A percentile compares a stretch with the other conserved stretches of the same genome.
Conservation (phyloP, 1,140 invertebrate species). For the Brachionus manjavacas region DNA sequence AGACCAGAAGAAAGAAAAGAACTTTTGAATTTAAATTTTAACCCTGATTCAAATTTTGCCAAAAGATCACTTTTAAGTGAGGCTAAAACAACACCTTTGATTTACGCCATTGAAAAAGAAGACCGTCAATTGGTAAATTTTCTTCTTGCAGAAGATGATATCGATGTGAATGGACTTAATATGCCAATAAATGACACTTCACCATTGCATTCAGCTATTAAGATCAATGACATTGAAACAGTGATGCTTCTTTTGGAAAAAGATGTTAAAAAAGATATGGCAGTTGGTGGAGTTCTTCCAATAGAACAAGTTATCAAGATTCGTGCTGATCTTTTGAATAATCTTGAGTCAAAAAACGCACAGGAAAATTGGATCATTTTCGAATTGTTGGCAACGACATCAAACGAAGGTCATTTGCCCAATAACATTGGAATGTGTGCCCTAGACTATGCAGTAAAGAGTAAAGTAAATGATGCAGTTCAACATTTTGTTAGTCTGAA, state of each 20-base stretch:
- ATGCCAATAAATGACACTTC: background rate
- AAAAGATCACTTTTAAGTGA: background rate
- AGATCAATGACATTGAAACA: background rate
- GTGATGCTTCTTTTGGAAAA: conserved; percentile 14
- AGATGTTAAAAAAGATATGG: background rate
- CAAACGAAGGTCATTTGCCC: background rate
- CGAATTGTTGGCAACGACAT: background rate
- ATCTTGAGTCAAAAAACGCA: background rate
- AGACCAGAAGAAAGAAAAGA: conserved; percentile 6
- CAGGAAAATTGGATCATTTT: conserved; percentile 12
- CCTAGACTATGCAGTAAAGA: conserved; percentile 12
- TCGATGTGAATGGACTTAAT: background rate
- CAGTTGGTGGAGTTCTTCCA: background rate
- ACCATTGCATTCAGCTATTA: background rate
- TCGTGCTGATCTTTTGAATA: background rate
- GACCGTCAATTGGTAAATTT: conserved; percentile 28
- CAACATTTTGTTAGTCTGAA: background rate
- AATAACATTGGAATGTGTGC: background rate
- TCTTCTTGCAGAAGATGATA: background rate
- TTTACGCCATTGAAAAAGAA: conserved; percentile 1
- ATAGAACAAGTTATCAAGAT: background rate
- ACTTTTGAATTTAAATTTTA: conserved; percentile 29
- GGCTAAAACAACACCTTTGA: conserved; percentile 1
- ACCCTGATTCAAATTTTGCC: background rate
- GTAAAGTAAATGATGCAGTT: background rate